Base-by-base conservation (phyloP, 2,113 vertebrate species). In the Lophius piscatorius region DNA sequence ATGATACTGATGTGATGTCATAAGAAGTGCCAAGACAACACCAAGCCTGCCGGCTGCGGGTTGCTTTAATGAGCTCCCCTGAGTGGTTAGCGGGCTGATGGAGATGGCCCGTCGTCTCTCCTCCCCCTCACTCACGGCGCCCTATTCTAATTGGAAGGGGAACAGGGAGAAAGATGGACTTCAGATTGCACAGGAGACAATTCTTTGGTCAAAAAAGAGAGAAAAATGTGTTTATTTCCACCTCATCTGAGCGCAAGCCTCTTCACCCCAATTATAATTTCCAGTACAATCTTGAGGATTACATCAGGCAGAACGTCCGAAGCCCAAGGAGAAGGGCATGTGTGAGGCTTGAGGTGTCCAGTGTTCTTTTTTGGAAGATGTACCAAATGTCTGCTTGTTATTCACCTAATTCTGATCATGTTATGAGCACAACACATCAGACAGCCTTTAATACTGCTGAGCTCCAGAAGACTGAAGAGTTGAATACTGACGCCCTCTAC, bases 51-150 rank as follows among this genome's bases (percentile, higher is more conserved):
- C 74, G 72, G 78, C 76, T 64, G 49, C 41, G 2, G 62, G 84
- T 50, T 21, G 29, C 65, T 85, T 69, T 88, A 88, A 88, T 88
- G 86, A 87, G 86, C 71, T 88, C 86, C 86, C 84, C 76, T 70
- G 86, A 80, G 84, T 83, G 80, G 74, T 67, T 52, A 62, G 65
- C 70, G 60, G 70, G 59, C 75, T 76, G 83, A 69, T 63, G 64
- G 68, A 86, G 78, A 83, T 45, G 69, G 36, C 39, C 55, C 52
- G 3, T 21, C 70, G 64, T 52, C 62, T 60, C 77, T 51, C 62
- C 50, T 31, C 35, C 59, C 51, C 46, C 42, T 57, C 34, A 36
- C 61, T 77, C 61, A 66, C 35, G n/a, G 8, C 18, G 55, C 56
- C 33, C n/a, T 1, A 4, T 52, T 72, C 54, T 87, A 82, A 87